Evolutionary conservation across 2,888 invertebrate genomes (phyloP).

Genomic region (Drosophila imparisetae): DNA sequence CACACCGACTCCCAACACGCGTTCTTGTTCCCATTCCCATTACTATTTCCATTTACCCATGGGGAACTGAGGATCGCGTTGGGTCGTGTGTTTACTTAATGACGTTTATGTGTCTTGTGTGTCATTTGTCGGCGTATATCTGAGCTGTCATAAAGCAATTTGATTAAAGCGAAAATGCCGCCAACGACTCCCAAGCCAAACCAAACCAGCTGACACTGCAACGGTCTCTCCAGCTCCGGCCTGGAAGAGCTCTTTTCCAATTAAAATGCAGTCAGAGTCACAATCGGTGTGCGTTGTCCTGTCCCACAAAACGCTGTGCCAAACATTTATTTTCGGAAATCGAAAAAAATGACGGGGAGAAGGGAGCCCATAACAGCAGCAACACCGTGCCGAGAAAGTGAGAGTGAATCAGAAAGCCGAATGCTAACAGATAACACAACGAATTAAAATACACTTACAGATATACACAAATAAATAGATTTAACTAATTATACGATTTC

Average conservation of each 20-base stretch:
- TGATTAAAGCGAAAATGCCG: constrained; percentile 81
- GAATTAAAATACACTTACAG: constrained; percentile 32
- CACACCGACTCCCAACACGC: not conserved
- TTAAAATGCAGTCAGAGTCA: constrained; percentile 69
- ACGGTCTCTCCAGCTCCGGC: constrained; percentile 25
- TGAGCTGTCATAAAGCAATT: constrained; percentile 81
- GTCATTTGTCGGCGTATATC: constrained; percentile 77
- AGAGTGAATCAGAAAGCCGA: constrained; percentile 41
- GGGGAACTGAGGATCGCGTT: constrained; percentile 18
- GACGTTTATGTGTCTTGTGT: constrained; percentile 75
- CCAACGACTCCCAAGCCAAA: constrained; percentile 41
- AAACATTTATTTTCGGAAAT: constrained; percentile 80
- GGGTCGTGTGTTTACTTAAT: constrained; percentile 68
- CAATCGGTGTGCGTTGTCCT: constrained; percentile 43
- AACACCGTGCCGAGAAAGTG: constrained; percentile 40
- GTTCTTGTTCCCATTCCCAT: constrained; percentile 11
- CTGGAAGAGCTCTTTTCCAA: constrained; percentile 65
- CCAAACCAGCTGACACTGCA: constrained; percentile 48
- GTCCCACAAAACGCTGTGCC: constrained; percentile 45
- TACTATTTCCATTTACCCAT: constrained; percentile 11
- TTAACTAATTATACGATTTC: not conserved
- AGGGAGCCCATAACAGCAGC: constrained; percentile 12
- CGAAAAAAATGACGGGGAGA: constrained; percentile 56
- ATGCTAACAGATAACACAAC: not conserved
- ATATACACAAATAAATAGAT: not conserved